Evolutionary conservation across 2,113 vertebrate genomes (phyloP), one percentile per base, ranked within the genome.

Genomic region (Nothobranchius furzeri): DNA sequence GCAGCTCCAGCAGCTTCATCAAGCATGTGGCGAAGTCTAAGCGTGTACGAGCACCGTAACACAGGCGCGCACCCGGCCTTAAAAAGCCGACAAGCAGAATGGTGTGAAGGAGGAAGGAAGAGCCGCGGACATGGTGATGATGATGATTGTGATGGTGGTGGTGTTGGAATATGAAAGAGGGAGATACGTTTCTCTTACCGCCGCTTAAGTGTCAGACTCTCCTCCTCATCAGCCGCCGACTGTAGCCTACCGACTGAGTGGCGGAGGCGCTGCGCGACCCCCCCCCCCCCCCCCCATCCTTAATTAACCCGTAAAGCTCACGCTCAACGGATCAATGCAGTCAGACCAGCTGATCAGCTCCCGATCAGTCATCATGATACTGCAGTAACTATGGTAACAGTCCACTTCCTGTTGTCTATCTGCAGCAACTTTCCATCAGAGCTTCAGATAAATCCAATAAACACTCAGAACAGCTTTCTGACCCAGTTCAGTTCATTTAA

Each of bases 221-320:
- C 43, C 43, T 60, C 58, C 30, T 60, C 43, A 45, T 60, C 58
- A 60, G 42, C 58, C 30, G 12, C 51, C 9, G 52, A 24, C 49
- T 9, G 37, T 43, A 20, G 20, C 20, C 20, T 20, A 1, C 30
- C 53, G 69, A 76, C 61, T 60, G 64, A 68, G 46, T 68, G 69
- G 62, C 25, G 36, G 68, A 66, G 68, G 46, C 37, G 74, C 76
- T 43, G 76, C 73, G 74, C 56, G 55, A 68, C 51, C 42, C 73
- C 74, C 82, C 70, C 58, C 63, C 54, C 56, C 43, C 64, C 63
- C 68, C 74, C 70, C 61, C 74, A 35, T 56, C 64, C n/a, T 9
- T 40, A 40, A 57, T 57, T 42, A 40, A 57, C 55, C 36, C 36
- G 40, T 57, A 17, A 37, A 56, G 54, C 54, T 43, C 57, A 8